A percentile compares a stretch with the other conserved stretches of the same genome.
Evolutionary conservation across 2,797 vertebrate genomes (phyloP).

Genomic region (Anisognathus igniventris): DNA sequence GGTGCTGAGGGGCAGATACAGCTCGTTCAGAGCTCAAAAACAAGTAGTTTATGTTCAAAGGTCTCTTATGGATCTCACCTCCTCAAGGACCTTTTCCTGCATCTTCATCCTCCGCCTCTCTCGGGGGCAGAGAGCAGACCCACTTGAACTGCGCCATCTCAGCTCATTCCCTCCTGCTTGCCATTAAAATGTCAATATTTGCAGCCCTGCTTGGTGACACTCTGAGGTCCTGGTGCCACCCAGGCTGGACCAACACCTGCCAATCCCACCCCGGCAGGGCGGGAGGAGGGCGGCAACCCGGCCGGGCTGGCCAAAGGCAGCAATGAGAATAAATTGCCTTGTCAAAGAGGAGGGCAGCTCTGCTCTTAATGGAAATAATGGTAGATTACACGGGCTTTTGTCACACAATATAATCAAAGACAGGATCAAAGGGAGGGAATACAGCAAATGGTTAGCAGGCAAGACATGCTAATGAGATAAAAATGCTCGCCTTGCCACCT

Average conservation of each 20-base stretch:
- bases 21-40: neutral
- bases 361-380: slow-evolving; percentile 78
- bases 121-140: neutral
- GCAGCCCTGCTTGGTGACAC: neutral
- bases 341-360: slow-evolving; percentile 73
- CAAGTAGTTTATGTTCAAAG: neutral
- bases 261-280: slow-evolving; percentile 12
- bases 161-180: neutral
- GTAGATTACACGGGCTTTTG: slow-evolving; percentile 72
- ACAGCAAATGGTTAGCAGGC: slow-evolving; percentile 71
- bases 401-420: slow-evolving; percentile 73
- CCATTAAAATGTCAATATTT: slow-evolving; percentile 12
- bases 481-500: slow-evolving; percentile 69
- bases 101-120: neutral
- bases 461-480: slow-evolving; percentile 77
- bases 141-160: fast-evolving
- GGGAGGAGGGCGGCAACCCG: slow-evolving; percentile 18
- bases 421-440: slow-evolving; percentile 75
- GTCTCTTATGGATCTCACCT: neutral
- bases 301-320: slow-evolving; percentile 55
- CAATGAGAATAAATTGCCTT: slow-evolving; percentile 73
- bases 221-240: neutral
- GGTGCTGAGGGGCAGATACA: neutral
- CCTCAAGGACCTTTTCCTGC: neutral
- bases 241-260: slow-evolving; percentile 36